A percentile compares a stretch with the other conserved stretches of the same genome.
These are phyloP conservation scores for Sylvia atricapilla DNA, from an alignment of 2,113 vertebrate genomes.

Conservation along the genomic window DNA sequence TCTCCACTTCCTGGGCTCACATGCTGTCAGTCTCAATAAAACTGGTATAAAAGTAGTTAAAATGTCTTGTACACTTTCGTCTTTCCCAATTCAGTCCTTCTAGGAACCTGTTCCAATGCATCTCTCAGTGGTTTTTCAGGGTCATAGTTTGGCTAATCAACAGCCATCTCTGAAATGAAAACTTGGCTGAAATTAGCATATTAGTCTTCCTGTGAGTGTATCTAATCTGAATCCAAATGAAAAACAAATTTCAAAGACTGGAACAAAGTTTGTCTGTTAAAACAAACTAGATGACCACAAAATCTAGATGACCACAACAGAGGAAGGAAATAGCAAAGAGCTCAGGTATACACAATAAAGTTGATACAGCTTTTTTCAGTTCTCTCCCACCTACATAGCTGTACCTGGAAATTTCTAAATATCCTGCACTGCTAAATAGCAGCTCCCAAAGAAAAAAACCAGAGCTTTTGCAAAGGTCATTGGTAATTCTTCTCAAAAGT, in stretches of 20 bases:
- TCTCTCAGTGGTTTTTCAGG: neutral
- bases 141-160: neutral
- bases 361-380: neutral
- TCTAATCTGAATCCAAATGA: conserved; percentile 9
- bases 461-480: neutral
- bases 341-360: neutral
- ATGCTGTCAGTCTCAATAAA: neutral
- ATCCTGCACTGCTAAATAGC: neutral
- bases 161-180: conserved; percentile 19
- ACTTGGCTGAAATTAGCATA: neutral
- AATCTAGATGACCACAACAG: neutral
- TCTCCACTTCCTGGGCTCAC: neutral
- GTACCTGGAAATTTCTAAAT: neutral
- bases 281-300: neutral
- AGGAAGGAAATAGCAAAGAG: neutral
- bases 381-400: neutral
- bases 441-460: neutral
- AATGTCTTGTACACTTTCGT: neutral
- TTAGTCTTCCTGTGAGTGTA: neutral
- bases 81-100: neutral
- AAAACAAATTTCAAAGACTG: conserved; percentile 16
- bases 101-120: neutral
- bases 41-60: neutral
- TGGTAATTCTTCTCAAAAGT: neutral
- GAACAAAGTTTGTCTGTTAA: neutral